Conservation (phyloP, 2,797 vertebrate species). For the Sphaeramia orbicularis region DNA sequence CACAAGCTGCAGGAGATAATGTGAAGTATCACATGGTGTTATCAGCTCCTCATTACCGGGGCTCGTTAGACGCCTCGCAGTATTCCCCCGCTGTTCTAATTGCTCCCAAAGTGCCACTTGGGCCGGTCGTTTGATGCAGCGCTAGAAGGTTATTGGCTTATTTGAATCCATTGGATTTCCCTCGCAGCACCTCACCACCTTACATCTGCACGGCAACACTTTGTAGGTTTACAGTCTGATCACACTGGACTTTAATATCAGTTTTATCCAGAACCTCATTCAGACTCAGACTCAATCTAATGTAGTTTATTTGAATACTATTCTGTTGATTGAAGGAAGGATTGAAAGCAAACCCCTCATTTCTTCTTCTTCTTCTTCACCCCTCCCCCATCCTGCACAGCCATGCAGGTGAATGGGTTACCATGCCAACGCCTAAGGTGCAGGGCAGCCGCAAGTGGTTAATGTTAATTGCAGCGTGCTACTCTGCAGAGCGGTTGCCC, state of each 20-base stretch:
- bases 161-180: constrained; percentile 44
- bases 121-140: constrained; percentile 22
- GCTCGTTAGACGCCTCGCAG: constrained; percentile 39
- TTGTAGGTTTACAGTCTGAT: background rate
- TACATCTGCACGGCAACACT: constrained; percentile 12
- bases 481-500: constrained; percentile 37
- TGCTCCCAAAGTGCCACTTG: constrained; percentile 65
- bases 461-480: constrained; percentile 67
- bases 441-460: constrained; percentile 59
- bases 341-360: background rate
- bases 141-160: constrained; percentile 52
- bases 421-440: constrained; percentile 81
- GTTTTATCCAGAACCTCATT: too few relatives aligned
- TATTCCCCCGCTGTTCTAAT: constrained; percentile 56
- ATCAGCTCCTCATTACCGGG: constrained; percentile 58
- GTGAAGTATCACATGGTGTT: constrained; percentile 54
- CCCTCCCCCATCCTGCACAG: constrained; percentile 37
- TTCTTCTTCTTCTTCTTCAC: constrained; percentile 1
- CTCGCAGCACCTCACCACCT: constrained; percentile 1
- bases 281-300: background rate
- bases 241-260: background rate
- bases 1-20: constrained; percentile 40
- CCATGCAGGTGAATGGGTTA: constrained; percentile 84
- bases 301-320: background rate
- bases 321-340: constrained; percentile 2